Percentiles rank a stretch among this genome's conserved stretches.
phyloP scores from a whole-genome alignment of 2,888 invertebrate genomes.

The Byasa hedistus region DNA sequence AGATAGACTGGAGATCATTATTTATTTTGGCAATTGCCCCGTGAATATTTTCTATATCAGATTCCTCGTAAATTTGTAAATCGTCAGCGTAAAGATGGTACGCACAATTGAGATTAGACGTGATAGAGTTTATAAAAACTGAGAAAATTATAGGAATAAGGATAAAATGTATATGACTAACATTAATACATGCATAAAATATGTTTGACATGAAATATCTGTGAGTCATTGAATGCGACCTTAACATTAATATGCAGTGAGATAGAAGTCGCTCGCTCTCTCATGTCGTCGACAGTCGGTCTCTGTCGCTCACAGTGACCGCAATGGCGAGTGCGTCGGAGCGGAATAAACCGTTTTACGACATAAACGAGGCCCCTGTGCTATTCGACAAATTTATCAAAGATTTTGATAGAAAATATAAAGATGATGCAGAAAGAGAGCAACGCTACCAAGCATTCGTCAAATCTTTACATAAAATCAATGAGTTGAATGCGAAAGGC shows the following conservation, averaged over 20 bases:
- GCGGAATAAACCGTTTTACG: constrained; percentile 36
- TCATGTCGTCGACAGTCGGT: constrained; percentile 7
- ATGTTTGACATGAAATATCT: not conserved
- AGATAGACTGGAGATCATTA: too few relatives aligned
- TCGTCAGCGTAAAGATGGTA: too few relatives aligned
- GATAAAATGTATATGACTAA: not conserved
- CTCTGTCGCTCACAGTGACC: constrained; percentile 21
- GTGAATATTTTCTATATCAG: too few relatives aligned
- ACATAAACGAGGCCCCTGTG: constrained; percentile 39
- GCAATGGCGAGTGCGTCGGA: constrained; percentile 36
- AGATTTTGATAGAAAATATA: constrained; percentile 45
- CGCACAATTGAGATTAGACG: too few relatives aligned
- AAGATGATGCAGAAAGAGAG: constrained; percentile 44
- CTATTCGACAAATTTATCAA: constrained; percentile 47
- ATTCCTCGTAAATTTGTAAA: too few relatives aligned
- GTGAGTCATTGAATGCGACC: constrained; percentile 5
- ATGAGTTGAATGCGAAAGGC: constrained; percentile 25
- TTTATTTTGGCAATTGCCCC: too few relatives aligned
- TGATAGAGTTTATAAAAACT: too few relatives aligned
- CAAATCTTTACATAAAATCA: constrained; percentile 28
- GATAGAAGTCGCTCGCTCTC: not conserved
- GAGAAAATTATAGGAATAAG: too few relatives aligned
- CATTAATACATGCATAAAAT: not conserved
- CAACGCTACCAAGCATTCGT: constrained; percentile 45
- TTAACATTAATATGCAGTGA: not conserved